These are phyloP conservation scores for Chaetoderma sp. DNA, from an alignment of 2,888 invertebrate genomes.

Conservation along the genomic window DNA sequence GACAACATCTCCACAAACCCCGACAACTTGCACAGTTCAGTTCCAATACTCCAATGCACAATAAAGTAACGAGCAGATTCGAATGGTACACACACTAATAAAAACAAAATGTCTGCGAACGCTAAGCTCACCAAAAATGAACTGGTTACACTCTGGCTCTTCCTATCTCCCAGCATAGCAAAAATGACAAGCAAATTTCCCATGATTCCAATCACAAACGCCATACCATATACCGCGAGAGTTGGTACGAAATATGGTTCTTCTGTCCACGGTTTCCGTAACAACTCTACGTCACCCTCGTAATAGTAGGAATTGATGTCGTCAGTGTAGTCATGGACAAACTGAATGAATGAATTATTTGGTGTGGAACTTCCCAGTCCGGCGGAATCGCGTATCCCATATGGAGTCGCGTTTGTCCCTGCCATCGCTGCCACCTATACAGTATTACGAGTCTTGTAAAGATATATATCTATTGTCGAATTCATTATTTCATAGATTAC, in stretches of 20 bases:
- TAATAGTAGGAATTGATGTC: conserved; percentile 42
- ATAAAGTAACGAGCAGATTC: conserved; percentile 69
- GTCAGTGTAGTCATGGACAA: too few species aligned
- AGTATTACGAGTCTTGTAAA: too few species aligned
- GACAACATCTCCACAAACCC: conserved; percentile 70
- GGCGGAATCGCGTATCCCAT: too few species aligned
- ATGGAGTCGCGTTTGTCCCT: too few species aligned
- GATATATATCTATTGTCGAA: too few species aligned
- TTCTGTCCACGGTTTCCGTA: conserved; percentile 45
- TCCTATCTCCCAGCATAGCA: conserved; percentile 68
- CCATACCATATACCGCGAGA: conserved; percentile 44
- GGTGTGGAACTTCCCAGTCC: too few species aligned
- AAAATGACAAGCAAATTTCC: conserved; percentile 70
- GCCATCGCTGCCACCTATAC: too few species aligned
- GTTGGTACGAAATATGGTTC: conserved; percentile 47
- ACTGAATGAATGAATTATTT: too few species aligned
- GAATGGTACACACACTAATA: conserved; percentile 70
- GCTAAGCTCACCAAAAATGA: conserved; percentile 59
- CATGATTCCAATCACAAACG: conserved; percentile 69
- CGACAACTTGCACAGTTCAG: conserved; percentile 70
- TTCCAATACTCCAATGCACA: conserved; percentile 67
- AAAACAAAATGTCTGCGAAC: conserved; percentile 70
- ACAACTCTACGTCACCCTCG: conserved; percentile 41
- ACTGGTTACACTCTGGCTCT: conserved; percentile 61
- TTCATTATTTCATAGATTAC: too few species aligned